These are phyloP conservation scores for Cantharis rustica DNA, from an alignment of 2,888 invertebrate genomes.

Conservation along the genomic window DNA sequence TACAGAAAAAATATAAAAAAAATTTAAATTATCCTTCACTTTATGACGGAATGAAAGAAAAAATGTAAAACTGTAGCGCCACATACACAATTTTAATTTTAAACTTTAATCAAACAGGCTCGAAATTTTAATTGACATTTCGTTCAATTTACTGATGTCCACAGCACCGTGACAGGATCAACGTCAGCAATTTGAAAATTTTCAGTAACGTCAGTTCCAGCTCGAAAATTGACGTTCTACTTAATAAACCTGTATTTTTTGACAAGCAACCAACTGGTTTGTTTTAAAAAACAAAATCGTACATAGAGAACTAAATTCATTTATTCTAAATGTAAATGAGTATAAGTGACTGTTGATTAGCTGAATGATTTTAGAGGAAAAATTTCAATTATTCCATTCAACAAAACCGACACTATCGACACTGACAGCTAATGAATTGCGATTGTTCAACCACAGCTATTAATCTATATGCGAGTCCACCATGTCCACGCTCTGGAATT, in stretches of 20 bases:
- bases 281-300: not conserved
- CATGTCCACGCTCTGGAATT: constrained; percentile 26
- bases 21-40: not conserved
- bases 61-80: not conserved
- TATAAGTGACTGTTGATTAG: not conserved
- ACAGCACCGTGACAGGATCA: constrained; percentile 3
- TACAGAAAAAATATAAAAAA: not conserved
- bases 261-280: not conserved
- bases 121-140: constrained; percentile 19
- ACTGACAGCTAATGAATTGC: constrained; percentile 29
- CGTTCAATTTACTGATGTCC: constrained; percentile 14
- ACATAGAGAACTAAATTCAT: not conserved
- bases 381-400: constrained; percentile 22
- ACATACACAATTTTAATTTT: constrained; percentile 12
- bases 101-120: constrained; percentile 10
- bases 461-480: constrained; percentile 24
- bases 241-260: constrained; percentile 2
- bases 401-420: constrained; percentile 24
- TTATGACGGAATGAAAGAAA: not conserved
- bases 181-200: constrained; percentile 5
- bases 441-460: constrained; percentile 28
- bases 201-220: constrained; percentile 5
- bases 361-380: constrained; percentile 2
- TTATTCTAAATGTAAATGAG: not conserved
- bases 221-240: constrained; percentile 13